Percentiles rank a stretch among this genome's conserved stretches.
phyloP scores from a whole-genome alignment of 1,140 invertebrate species.

The Zophobas atratus region DNA sequence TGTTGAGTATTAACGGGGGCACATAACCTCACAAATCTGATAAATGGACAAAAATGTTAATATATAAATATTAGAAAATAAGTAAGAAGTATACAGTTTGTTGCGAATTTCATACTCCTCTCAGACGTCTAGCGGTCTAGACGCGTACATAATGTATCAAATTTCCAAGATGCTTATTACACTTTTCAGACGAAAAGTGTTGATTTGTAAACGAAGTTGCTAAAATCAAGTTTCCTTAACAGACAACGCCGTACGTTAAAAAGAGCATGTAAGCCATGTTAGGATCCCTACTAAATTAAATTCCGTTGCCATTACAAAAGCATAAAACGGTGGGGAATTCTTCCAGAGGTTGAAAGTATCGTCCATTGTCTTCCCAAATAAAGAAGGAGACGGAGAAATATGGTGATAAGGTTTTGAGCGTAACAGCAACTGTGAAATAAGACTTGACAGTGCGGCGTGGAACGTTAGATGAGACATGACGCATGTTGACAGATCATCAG shows the following conservation, averaged over 20 bases:
- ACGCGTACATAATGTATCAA: no score
- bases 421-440: constrained; percentile 56
- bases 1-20: no score
- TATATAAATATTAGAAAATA: no score
- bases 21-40: no score
- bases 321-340: constrained; percentile 22
- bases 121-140: no score
- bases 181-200: no score
- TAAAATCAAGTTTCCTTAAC: background rate
- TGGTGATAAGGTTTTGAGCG: constrained; percentile 50
- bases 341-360: background rate
- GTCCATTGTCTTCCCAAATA: constrained; percentile 37
- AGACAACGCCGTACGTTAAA: constrained; percentile 7
- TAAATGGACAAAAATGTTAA: no score
- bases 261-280: constrained; percentile 29
- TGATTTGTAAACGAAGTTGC: no score
- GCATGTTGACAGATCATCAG: constrained; percentile 60
- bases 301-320: constrained; percentile 15
- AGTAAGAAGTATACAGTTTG: no score
- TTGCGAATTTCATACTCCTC: no score
- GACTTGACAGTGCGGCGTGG: constrained; percentile 57
- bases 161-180: no score
- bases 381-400: constrained; percentile 33
- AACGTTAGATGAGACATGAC: constrained; percentile 58
- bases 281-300: constrained; percentile 24